These are phyloP conservation scores for Phragmatobia fuliginosa DNA, from an alignment of 2,888 invertebrate species.

Conservation along the genomic window DNA sequence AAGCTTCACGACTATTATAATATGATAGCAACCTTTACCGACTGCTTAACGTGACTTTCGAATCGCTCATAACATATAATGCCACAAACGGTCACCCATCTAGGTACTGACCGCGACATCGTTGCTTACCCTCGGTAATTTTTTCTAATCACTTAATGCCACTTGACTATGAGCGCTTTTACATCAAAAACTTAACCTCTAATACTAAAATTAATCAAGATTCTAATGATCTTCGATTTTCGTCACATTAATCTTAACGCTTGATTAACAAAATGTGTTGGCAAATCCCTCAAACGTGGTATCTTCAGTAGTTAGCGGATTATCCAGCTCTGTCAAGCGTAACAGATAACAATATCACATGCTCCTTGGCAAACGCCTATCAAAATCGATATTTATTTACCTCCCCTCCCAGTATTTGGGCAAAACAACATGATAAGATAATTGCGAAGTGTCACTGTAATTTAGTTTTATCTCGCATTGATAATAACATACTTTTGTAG, in stretches of 20 bases:
- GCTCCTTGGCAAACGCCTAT: slow-evolving; percentile 54
- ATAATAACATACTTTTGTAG: slow-evolving; percentile 1
- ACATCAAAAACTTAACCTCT: neutral
- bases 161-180: no score
- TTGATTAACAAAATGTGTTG: slow-evolving; percentile 64
- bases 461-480: slow-evolving; percentile 29
- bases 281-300: slow-evolving; percentile 69
- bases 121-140: no score
- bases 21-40: no score
- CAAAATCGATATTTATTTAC: slow-evolving; percentile 53
- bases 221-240: slow-evolving; percentile 51
- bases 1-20: no score
- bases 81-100: no score
- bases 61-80: no score
- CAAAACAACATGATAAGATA: slow-evolving; percentile 53
- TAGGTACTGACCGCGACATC: no score
- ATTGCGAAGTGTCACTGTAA: slow-evolving; percentile 44
- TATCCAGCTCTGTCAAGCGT: slow-evolving; percentile 65
- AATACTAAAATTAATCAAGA: slow-evolving; percentile 18
- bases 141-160: no score
- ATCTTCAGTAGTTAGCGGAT: slow-evolving; percentile 70
- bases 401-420: slow-evolving; percentile 47
- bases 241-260: slow-evolving; percentile 66
- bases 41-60: no score
- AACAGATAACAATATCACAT: slow-evolving; percentile 65